phyloP scores from a whole-genome alignment of 1,140 invertebrate genomes.

The Habropoda laboriosa region DNA sequence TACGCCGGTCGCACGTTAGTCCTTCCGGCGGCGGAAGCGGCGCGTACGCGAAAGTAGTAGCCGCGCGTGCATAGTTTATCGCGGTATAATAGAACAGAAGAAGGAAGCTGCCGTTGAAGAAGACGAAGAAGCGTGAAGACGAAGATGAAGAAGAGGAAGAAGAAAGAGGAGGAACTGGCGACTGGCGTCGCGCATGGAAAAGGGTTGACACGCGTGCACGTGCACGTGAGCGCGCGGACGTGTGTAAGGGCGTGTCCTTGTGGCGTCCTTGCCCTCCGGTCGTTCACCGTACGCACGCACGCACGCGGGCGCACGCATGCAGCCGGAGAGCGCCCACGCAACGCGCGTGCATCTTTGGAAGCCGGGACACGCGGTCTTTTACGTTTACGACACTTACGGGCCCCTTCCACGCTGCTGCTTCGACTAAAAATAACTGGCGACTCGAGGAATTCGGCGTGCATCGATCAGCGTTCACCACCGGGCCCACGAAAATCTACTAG shows the following conservation, averaged over 20 bases:
- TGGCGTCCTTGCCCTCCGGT: conserved; percentile 80
- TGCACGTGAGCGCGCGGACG: conserved; percentile 41
- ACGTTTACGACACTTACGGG: conserved; percentile 68
- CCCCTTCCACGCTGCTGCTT: conserved; percentile 42
- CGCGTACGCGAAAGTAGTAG: not conserved
- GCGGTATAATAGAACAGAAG: conserved; percentile 15
- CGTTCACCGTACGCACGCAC: conserved; percentile 76
- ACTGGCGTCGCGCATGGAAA: conserved; percentile 15
- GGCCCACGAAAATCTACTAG: conserved; percentile 8
- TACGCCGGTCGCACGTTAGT: conserved; percentile 12
- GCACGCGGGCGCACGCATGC: conserved; percentile 55
- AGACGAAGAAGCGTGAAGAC: not conserved
- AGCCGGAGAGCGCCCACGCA: conserved; percentile 56
- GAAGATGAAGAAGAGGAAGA: not conserved
- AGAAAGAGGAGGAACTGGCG: not conserved
- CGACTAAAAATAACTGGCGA: conserved; percentile 63
- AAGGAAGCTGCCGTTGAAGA: not conserved
- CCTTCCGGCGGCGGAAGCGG: conserved; percentile 21
- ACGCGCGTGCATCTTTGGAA: conserved; percentile 66
- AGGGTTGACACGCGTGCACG: conserved; percentile 41
- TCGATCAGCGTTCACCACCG: conserved; percentile 56
- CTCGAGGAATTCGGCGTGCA: conserved; percentile 54
- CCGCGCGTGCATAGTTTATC: conserved; percentile 29
- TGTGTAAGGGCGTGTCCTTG: conserved; percentile 76
- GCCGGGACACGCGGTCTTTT: conserved; percentile 69